These are phyloP conservation scores for Machimus atricapillus DNA, from an alignment of 2,888 invertebrate genomes.

Conservation along the genomic window DNA sequence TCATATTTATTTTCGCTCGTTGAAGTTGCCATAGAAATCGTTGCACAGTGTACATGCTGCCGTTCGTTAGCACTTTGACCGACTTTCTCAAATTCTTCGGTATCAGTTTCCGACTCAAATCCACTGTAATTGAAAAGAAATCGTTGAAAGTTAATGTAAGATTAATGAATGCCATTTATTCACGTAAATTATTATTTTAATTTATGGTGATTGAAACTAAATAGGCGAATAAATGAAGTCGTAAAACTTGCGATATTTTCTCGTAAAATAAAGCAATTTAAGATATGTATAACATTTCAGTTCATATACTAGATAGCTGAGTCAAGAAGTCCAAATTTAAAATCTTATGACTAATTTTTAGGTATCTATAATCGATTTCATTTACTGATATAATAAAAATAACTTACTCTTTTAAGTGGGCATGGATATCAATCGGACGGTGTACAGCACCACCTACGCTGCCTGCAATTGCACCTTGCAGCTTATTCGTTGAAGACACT, in stretches of 20 bases:
- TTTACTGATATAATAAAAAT: background rate
- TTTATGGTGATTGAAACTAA: background rate
- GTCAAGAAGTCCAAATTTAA: too few relatives aligned
- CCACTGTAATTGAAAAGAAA: constrained; percentile 65
- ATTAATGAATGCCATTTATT: background rate
- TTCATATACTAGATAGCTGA: too few relatives aligned
- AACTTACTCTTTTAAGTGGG: constrained; percentile 63
- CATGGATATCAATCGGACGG: constrained; percentile 62
- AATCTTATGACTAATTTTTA: too few relatives aligned
- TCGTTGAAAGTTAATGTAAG: background rate
- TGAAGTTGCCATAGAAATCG: constrained; percentile 51
- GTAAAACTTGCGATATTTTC: background rate
- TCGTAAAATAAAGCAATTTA: background rate
- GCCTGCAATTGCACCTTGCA: constrained; percentile 38
- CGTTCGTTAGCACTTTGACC: constrained; percentile 68
- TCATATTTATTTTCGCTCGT: constrained; percentile 50
- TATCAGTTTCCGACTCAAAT: constrained; percentile 82
- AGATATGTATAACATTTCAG: too few relatives aligned
- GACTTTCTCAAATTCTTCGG: constrained; percentile 83
- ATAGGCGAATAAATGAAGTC: background rate
- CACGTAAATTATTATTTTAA: background rate
- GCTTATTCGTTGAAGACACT: constrained; percentile 40
- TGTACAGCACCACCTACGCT: constrained; percentile 32
- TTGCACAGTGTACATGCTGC: constrained; percentile 59
- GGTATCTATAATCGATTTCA: too few relatives aligned